Percentiles rank a stretch among this genome's conserved stretches.
Evolutionary conservation across 2,888 invertebrate genomes (phyloP).

Genomic region (Steromphala cineraria): DNA sequence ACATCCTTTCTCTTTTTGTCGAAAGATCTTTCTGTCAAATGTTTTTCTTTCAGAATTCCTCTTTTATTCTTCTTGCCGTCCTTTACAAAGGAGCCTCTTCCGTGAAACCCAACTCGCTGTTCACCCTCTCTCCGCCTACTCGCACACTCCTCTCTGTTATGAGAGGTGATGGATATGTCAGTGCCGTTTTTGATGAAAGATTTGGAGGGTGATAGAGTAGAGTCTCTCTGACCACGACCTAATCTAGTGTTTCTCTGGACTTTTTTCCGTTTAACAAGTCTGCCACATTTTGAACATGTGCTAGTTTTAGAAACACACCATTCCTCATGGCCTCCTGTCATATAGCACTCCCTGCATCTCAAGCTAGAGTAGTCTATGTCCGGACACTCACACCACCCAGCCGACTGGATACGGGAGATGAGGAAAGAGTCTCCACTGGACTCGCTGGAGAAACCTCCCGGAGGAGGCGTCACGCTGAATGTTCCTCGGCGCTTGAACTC

Average conservation of each 20-base stretch:
- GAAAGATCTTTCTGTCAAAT: neutral
- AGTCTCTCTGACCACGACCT: neutral
- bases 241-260: neutral
- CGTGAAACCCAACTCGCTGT: conserved; percentile 7
- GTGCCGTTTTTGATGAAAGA: neutral
- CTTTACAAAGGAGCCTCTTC: conserved; percentile 14
- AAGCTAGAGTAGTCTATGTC: neutral
- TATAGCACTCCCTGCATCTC: conserved; percentile 26
- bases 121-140: neutral
- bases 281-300: conserved; percentile 24
- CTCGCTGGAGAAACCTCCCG: conserved; percentile 24
- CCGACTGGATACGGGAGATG: conserved; percentile 18
- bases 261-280: conserved; percentile 22
- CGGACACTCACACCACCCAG: conserved; percentile 32
- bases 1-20: neutral
- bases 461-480: conserved; percentile 12
- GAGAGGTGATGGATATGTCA: neutral
- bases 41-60: neutral
- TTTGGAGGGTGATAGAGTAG: neutral
- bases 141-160: neutral
- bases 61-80: neutral
- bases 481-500: neutral
- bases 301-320: conserved; percentile 29
- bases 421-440: conserved; percentile 17
- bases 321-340: conserved; percentile 23